phyloP scores from a whole-genome alignment of 2,797 vertebrate genomes.

The Chelon labrosus region DNA sequence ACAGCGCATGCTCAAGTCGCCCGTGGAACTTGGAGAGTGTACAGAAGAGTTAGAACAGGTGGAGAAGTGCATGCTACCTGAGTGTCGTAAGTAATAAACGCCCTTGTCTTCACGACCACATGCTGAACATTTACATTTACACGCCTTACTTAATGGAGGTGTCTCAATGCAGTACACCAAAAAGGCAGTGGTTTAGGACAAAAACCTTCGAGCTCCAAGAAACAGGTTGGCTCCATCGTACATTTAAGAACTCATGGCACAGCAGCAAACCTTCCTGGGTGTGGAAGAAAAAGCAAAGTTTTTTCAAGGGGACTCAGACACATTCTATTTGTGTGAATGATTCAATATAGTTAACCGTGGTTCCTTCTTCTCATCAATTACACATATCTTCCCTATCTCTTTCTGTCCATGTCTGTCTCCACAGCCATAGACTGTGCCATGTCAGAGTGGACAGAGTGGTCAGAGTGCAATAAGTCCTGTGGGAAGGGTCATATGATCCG shows the following conservation, averaged over 20 bases:
- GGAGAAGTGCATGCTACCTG: conserved; percentile 98
- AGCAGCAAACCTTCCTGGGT: neutral
- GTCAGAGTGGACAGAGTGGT: conserved; percentile 97
- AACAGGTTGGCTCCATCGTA: neutral
- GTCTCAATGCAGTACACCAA: neutral
- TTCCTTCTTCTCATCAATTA: neutral
- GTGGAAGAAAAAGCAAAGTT: neutral
- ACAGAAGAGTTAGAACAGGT: conserved; percentile 97
- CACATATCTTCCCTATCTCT: conserved; percentile 56
- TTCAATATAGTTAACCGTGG: neutral
- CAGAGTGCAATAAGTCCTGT: conserved; percentile 98
- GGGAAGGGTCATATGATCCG: conserved; percentile 97
- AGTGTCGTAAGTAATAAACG: conserved; percentile 91
- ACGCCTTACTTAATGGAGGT: conserved; percentile 25
- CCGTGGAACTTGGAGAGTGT: conserved; percentile 96
- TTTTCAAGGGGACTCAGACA: neutral
- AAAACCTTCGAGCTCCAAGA: neutral
- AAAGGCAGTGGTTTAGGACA: neutral
- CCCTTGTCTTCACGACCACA: neutral
- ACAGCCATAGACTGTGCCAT: conserved; percentile 94
- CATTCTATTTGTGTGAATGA: neutral
- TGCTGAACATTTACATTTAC: conserved; percentile 1
- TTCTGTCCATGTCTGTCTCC: conserved; percentile 14
- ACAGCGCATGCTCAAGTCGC: conserved; percentile 94
- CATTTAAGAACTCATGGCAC: neutral